Percentiles rank a stretch among this genome's conserved stretches.
Evolutionary conservation across 2,888 invertebrate genomes (phyloP).

Genomic region (Syrphus vitripennis): DNA sequence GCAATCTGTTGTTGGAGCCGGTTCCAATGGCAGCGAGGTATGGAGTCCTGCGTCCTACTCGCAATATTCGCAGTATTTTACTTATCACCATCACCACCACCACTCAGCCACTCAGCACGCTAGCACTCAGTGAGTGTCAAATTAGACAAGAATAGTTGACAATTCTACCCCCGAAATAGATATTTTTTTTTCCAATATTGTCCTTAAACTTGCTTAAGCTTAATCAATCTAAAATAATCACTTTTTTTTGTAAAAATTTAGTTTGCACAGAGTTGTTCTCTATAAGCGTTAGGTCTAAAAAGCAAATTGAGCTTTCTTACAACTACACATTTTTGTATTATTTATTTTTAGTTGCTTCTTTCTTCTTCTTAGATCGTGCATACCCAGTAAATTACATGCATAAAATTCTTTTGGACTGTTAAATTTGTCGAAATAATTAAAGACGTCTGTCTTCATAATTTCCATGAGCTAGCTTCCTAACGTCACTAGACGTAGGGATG

Average conservation of each 20-base stretch:
- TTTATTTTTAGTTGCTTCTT: too few species aligned
- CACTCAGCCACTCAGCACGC: constrained; percentile 81
- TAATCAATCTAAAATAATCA: not conserved
- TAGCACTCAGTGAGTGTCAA: constrained; percentile 83
- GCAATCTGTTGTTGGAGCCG: constrained; percentile 80
- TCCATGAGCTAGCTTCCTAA: too few species aligned
- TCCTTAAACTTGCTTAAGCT: constrained; percentile 59
- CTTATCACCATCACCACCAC: constrained; percentile 83
- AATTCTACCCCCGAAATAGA: not conserved
- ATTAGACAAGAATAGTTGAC: constrained; percentile 64
- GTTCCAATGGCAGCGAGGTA: constrained; percentile 84
- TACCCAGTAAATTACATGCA: too few species aligned
- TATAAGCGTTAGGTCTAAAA: too few species aligned
- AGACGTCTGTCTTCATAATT: too few species aligned
- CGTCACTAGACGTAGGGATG: too few species aligned
- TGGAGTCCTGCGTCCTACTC: constrained; percentile 83
- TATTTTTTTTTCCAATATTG: not conserved
- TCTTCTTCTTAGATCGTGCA: too few species aligned
- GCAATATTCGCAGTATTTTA: constrained; percentile 85
- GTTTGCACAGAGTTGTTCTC: constrained; percentile 12
- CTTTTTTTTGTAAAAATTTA: not conserved
- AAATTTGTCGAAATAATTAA: too few species aligned
- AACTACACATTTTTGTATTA: too few species aligned
- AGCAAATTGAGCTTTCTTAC: too few species aligned
- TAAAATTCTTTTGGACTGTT: too few species aligned